Evolutionary conservation across 2,797 vertebrate species (phyloP), one percentile per base, ranked within the genome.

Genomic region (Delichon dasypus): DNA sequence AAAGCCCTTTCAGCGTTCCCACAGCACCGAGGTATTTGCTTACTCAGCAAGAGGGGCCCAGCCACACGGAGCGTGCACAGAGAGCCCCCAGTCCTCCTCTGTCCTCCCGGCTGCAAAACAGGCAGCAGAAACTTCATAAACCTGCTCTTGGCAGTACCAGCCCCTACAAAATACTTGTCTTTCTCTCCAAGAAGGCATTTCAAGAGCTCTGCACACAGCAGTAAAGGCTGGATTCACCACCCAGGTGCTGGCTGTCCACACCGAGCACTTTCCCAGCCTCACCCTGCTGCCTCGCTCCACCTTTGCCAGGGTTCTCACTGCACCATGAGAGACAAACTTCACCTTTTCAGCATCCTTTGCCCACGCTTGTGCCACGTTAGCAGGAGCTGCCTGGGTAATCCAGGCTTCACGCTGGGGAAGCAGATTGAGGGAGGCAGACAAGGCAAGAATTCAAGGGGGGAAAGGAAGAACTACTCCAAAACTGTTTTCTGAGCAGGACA

Each of bases 141-240:
- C 8, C 53, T 71, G 5, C 6, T 58, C 12, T 74, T 57, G 48
- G 38, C 61, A 61, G 85, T 85, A 77, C 45, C 57, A 44, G 21
- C 16, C 34, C 34, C 25, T 11, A 19, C 23, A 58, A 71, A 74
- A 30, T 16, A 19, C 8, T 77, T 12, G 11, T 42, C n/a, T 75
- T 47, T 29, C 19, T 60, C 60, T 64, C 51, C 65, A 50, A 32
- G 8, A 36, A 51, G 60, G 76, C 75, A 25, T 54, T 85, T 51
- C 45, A 61, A 6, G 62, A 54, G 9, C 44, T 45, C 53, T 13
- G 71, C 36, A 25, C 30, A 0, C 38, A 23, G 5, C 48, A 64
- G 50, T 2, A 1, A 18, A 3, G 0, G 6, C 0, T 21, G 27
- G 10, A 3, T 11, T 42, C 25, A 3, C 5, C 5, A 2, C 13